These are phyloP conservation scores for Catharus bicknelli DNA, from an alignment of 2,113 vertebrate species.

Conservation along the genomic window DNA sequence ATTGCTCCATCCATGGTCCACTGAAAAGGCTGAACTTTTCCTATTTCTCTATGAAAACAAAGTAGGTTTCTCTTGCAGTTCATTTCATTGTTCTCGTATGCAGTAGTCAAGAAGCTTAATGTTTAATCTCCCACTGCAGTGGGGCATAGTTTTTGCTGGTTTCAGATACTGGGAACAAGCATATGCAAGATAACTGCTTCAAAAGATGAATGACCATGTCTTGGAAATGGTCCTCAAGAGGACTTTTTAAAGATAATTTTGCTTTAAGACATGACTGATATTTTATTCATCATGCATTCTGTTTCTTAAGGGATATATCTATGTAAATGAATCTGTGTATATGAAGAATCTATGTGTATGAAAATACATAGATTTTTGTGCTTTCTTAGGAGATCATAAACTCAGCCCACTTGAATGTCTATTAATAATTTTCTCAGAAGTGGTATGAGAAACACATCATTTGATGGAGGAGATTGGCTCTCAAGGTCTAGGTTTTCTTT, in stretches of 20 bases:
- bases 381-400: not conserved
- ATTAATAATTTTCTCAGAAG: conserved; percentile 12
- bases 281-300: not conserved
- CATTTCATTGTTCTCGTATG: not conserved
- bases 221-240: not conserved
- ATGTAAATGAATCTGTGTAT: not conserved
- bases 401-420: not conserved
- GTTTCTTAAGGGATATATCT: not conserved
- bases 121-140: not conserved
- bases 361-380: not conserved
- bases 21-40: not conserved
- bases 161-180: not conserved
- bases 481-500: not conserved
- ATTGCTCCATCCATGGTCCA: not conserved
- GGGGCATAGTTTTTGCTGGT: not conserved
- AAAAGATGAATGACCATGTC: not conserved
- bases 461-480: not conserved
- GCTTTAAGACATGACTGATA: not conserved
- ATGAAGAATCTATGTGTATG: not conserved
- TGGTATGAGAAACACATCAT: not conserved
- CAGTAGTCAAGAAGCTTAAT: not conserved
- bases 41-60: not conserved
- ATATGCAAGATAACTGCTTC: not conserved
- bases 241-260: not conserved
- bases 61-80: not conserved